phyloP scores from a whole-genome alignment of 1,140 invertebrate genomes.

The Magallana ariakensis region DNA sequence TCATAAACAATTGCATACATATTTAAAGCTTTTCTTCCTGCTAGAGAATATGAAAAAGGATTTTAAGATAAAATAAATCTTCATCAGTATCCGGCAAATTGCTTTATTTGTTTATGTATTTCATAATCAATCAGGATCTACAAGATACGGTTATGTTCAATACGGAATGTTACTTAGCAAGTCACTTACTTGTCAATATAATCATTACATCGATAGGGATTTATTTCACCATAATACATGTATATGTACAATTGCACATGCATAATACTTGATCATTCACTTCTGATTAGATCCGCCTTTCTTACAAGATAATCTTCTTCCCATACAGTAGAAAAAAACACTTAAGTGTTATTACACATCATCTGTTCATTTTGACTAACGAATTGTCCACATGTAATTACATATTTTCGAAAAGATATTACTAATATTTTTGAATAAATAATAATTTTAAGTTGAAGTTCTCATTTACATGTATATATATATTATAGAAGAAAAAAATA shows the following conservation, averaged over 20 bases:
- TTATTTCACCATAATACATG: neutral
- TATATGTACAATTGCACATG: neutral
- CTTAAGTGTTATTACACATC: too few relatives aligned
- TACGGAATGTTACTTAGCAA: neutral
- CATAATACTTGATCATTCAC: neutral
- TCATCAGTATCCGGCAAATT: neutral
- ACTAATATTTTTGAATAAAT: neutral
- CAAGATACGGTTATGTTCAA: neutral
- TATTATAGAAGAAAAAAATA: too few relatives aligned
- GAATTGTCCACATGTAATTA: conserved; percentile 9
- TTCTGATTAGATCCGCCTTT: neutral
- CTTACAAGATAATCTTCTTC: neutral
- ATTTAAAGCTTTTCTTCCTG: neutral
- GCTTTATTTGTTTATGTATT: neutral
- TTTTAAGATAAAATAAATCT: neutral
- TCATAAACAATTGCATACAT: conserved; percentile 10
- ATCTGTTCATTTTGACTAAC: neutral
- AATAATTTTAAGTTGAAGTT: neutral
- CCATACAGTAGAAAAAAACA: too few relatives aligned
- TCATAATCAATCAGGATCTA: conserved; percentile 3
- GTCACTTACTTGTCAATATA: conserved; percentile 13
- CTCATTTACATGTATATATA: too few relatives aligned
- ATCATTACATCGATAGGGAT: neutral
- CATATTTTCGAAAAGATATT: neutral
- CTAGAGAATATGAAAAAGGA: neutral